Conservation (phyloP, 2,113 vertebrate genomes). For the Ranitomeya variabilis region DNA sequence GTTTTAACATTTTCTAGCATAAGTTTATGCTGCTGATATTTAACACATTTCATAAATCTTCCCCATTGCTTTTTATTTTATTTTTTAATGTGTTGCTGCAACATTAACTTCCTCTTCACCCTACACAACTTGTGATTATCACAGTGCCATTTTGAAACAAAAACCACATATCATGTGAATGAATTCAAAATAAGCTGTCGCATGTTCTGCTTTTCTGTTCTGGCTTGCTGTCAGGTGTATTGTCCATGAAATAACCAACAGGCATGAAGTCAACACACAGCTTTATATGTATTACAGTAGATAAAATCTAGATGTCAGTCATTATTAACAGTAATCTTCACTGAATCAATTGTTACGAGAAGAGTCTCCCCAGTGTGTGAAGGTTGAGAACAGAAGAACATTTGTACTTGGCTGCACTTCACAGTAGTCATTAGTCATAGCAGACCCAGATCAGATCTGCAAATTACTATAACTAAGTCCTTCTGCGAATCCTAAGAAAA, state of each 20-base stretch:
- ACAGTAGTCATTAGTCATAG: too few relatives aligned
- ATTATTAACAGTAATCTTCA: background rate
- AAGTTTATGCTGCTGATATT: too few relatives aligned
- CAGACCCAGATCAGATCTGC: too few relatives aligned
- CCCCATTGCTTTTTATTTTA: too few relatives aligned
- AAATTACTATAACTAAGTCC: too few relatives aligned
- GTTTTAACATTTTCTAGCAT: too few relatives aligned
- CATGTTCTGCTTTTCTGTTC: background rate
- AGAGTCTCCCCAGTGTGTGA: background rate
- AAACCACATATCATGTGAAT: constrained; percentile 8
- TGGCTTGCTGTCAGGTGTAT: background rate
- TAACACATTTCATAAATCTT: too few relatives aligned
- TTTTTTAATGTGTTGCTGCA: too few relatives aligned
- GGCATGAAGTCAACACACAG: background rate
- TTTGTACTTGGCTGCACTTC: background rate
- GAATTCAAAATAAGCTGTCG: background rate
- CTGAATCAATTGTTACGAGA: too few relatives aligned
- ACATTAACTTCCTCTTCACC: background rate
- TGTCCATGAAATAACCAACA: background rate
- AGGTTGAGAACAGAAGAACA: background rate
- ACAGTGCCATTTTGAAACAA: background rate
- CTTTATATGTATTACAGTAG: background rate
- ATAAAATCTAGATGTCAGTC: background rate
- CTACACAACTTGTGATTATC: background rate
- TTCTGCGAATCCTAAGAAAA: too few relatives aligned